Percentiles rank a stretch among this genome's conserved stretches.
These are phyloP conservation scores for Spialia ferax DNA, from an alignment of 2,888 invertebrate species.

Conservation along the genomic window DNA sequence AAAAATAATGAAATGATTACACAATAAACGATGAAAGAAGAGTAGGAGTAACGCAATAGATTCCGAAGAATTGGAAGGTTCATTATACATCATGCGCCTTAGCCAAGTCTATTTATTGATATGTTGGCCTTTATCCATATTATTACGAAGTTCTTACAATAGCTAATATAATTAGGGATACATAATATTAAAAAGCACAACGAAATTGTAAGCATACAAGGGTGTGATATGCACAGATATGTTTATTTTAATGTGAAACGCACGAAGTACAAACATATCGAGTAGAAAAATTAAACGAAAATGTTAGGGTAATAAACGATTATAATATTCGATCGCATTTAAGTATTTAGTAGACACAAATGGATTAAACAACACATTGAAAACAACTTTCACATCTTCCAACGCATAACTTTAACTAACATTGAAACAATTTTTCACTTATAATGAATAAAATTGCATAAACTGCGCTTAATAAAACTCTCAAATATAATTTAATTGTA, in stretches of 20 bases:
- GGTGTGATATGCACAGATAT: constrained; percentile 78
- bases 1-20: constrained; percentile 52
- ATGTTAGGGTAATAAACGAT: constrained; percentile 19
- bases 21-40: constrained; percentile 46
- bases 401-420: constrained; percentile 86
- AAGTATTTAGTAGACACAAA: constrained; percentile 44
- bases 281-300: constrained; percentile 34
- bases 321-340: constrained; percentile 14
- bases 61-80: constrained; percentile 50
- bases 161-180: constrained; percentile 67
- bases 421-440: constrained; percentile 85
- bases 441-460: constrained; percentile 85
- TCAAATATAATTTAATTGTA: constrained; percentile 87
- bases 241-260: constrained; percentile 54
- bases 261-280: constrained; percentile 49
- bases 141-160: constrained; percentile 62
- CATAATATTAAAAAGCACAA: constrained; percentile 71
- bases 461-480: constrained; percentile 86
- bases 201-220: constrained; percentile 66
- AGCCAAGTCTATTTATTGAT: constrained; percentile 77
- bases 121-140: constrained; percentile 75
- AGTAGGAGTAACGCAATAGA: constrained; percentile 52
- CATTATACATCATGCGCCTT: constrained; percentile 68
- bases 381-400: constrained; percentile 74
- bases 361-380: constrained; percentile 53